These are phyloP conservation scores for Artemia sinica DNA, from an alignment of 2,888 invertebrate genomes.

Conservation along the genomic window DNA sequence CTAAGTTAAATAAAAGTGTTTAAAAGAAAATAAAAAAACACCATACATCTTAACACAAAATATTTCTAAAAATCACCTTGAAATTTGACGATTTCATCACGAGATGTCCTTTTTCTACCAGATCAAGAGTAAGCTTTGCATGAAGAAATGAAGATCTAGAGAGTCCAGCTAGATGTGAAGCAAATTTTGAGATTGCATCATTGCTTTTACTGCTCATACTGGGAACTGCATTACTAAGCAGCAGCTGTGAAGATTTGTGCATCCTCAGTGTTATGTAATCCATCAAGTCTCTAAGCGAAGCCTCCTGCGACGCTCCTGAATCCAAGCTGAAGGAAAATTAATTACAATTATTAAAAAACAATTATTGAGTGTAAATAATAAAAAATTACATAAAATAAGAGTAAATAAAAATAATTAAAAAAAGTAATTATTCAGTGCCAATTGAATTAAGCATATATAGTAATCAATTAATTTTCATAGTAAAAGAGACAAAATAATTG, in stretches of 20 bases:
- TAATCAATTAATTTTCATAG: no score
- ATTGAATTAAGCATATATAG: no score
- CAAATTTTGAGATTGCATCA: slow-evolving; percentile 45
- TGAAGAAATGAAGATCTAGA: slow-evolving; percentile 81
- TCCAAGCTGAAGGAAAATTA: slow-evolving; percentile 42
- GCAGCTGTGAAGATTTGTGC: neutral
- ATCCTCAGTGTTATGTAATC: slow-evolving; percentile 72
- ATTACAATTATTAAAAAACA: no score
- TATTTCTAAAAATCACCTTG: slow-evolving; percentile 40
- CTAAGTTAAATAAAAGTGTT: no score
- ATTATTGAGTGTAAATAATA: no score
- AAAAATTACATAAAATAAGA: no score
- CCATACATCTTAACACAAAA: no score
- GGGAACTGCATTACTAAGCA: neutral
- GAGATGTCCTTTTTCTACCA: slow-evolving; percentile 75
- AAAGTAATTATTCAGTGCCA: no score
- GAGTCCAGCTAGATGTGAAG: slow-evolving; percentile 60
- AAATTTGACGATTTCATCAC: slow-evolving; percentile 85
- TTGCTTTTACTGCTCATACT: slow-evolving; percentile 23
- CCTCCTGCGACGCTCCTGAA: slow-evolving; percentile 45
- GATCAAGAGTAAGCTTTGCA: slow-evolving; percentile 72
- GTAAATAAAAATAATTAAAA: no score
- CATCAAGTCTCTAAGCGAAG: slow-evolving; percentile 63
- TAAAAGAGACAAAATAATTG: no score
- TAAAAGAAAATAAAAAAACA: no score